Percentiles rank a stretch among this genome's conserved stretches.
These are phyloP conservation scores for Nomada ruficornis DNA, from an alignment of 2,888 invertebrate genomes.

Conservation along the genomic window DNA sequence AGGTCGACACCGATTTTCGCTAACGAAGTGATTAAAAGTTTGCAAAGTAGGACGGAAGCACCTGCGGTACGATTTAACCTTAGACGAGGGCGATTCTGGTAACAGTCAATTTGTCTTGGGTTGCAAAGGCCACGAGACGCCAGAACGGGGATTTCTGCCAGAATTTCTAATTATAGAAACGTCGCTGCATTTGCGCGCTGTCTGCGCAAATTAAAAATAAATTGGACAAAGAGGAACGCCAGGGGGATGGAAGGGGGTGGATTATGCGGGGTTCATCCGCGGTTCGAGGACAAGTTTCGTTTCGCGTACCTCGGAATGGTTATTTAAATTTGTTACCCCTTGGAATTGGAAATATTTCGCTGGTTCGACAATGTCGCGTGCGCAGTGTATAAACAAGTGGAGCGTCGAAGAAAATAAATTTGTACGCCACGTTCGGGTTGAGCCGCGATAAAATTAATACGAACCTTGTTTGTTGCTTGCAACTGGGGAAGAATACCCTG, in stretches of 20 bases:
- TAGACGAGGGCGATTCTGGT: slow-evolving; percentile 26
- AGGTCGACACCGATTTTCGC: background rate
- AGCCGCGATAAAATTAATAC: background rate
- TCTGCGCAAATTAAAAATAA: slow-evolving; percentile 81
- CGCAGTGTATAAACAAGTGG: background rate
- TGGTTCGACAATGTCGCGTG: no score
- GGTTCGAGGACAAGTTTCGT: slow-evolving; percentile 31
- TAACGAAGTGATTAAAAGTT: slow-evolving; percentile 28
- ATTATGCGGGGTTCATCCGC: slow-evolving; percentile 48
- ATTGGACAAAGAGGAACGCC: slow-evolving; percentile 71
- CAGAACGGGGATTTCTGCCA: slow-evolving; percentile 57
- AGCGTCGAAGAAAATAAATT: background rate
- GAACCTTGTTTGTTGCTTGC: slow-evolving; percentile 82
- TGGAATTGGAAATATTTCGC: background rate
- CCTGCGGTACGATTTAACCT: slow-evolving; percentile 16
- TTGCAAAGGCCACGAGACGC: slow-evolving; percentile 49
- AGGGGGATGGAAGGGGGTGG: slow-evolving; percentile 48
- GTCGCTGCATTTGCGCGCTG: slow-evolving; percentile 71
- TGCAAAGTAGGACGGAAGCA: slow-evolving; percentile 8
- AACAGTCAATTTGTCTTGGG: slow-evolving; percentile 56
- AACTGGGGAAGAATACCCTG: slow-evolving; percentile 84
- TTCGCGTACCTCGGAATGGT: slow-evolving; percentile 4
- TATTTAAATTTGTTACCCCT: background rate
- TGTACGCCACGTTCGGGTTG: no score
- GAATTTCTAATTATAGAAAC: slow-evolving; percentile 73